phyloP scores from a whole-genome alignment of 2,797 vertebrate genomes.

The Phyllotis vaccarum region DNA sequence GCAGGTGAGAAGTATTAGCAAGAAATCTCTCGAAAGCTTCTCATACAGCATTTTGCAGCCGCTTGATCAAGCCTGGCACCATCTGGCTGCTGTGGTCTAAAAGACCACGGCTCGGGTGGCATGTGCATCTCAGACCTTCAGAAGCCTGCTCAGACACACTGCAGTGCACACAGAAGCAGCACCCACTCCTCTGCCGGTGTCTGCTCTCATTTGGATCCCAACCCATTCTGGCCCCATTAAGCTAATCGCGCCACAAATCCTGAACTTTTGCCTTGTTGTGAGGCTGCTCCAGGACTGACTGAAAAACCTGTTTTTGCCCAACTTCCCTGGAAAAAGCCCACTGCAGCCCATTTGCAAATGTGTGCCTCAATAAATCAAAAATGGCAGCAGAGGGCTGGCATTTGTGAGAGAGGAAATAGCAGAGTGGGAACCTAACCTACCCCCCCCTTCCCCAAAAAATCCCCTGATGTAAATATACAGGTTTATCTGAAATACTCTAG shows the following conservation, averaged over 20 bases:
- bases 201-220: conserved; percentile 49
- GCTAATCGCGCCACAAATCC: conserved; percentile 66
- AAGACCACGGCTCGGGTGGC: background rate
- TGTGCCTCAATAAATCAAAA: conserved; percentile 59
- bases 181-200: background rate
- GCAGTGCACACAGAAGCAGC: background rate
- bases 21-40: background rate
- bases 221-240: conserved; percentile 44
- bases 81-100: background rate
- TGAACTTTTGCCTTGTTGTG: conserved; percentile 38
- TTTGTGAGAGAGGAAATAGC: background rate
- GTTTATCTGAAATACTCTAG: background rate
- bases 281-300: background rate
- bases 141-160: background rate
- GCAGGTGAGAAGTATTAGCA: background rate
- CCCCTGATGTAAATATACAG: background rate
- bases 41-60: fast-evolving
- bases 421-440: background rate
- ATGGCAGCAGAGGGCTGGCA: background rate
- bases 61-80: background rate
- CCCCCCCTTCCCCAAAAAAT: background rate
- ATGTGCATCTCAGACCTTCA: background rate
- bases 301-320: conserved; percentile 63
- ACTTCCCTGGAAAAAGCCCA: conserved; percentile 39
- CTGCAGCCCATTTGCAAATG: conserved; percentile 59